Conservation (phyloP, 2,797 vertebrate genomes). For the Cyprinella venusta region DNA sequence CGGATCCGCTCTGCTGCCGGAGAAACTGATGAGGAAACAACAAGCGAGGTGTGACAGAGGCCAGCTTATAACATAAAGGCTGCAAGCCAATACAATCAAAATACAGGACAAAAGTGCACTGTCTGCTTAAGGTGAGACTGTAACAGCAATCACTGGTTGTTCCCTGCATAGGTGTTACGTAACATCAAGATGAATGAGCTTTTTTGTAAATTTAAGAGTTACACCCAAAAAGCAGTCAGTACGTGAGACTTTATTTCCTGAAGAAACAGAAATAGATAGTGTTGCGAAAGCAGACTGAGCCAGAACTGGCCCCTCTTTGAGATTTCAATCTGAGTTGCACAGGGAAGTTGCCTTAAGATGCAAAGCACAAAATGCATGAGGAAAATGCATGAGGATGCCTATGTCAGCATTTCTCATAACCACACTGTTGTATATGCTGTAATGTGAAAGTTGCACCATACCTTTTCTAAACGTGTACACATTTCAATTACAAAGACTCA, state of each 20-base stretch:
- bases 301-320: neutral
- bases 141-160: neutral
- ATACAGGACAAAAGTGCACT: neutral
- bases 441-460: neutral
- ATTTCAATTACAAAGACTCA: neutral
- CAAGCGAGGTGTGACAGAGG: slow-evolving; percentile 4
- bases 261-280: neutral
- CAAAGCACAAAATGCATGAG: neutral
- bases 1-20: slow-evolving; percentile 92
- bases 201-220: neutral
- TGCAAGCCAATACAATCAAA: neutral
- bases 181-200: slow-evolving; percentile 7
- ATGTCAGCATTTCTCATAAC: neutral
- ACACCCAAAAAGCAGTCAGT: neutral
- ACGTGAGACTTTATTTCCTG: neutral
- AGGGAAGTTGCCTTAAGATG: slow-evolving; percentile 17
- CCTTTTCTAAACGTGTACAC: neutral
- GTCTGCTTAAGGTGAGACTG: neutral
- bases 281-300: neutral
- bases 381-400: neutral
- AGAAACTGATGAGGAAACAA: slow-evolving; percentile 81
- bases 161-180: neutral
- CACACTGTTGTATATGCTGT: neutral
- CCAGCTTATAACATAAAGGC: neutral
- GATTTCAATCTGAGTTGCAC: neutral